phyloP scores from a whole-genome alignment of 2,888 invertebrate species.

The Calameuta pallipes region DNA sequence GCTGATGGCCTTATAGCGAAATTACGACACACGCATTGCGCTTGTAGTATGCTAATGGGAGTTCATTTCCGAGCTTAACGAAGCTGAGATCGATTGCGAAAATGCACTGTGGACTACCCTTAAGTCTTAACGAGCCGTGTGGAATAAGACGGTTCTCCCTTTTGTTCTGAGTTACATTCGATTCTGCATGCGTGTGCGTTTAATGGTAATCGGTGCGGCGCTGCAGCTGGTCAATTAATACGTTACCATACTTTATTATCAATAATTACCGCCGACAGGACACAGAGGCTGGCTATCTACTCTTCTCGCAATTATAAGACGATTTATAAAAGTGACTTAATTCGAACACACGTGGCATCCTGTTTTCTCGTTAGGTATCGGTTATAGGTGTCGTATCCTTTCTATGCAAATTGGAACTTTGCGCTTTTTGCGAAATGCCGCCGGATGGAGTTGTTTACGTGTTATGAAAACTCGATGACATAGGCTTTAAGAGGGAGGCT shows the following conservation, averaged over 20 bases:
- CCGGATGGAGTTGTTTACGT: slow-evolving; percentile 43
- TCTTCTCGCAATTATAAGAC: neutral
- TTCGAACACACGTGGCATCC: neutral
- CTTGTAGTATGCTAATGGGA: neutral
- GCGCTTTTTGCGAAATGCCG: neutral
- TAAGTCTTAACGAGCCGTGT: neutral
- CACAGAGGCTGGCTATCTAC: neutral
- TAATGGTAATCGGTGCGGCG: neutral
- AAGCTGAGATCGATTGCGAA: neutral
- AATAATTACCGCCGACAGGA: neutral
- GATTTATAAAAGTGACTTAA: neutral
- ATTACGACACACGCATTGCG: neutral
- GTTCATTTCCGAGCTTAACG: neutral
- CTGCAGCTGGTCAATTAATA: neutral
- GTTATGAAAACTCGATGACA: slow-evolving; percentile 44
- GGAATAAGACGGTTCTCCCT: neutral
- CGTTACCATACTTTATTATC: neutral
- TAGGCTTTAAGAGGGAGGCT: slow-evolving; percentile 38
- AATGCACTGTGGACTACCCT: neutral
- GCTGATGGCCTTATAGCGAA: neutral
- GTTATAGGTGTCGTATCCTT: slow-evolving; percentile 2
- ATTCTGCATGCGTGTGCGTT: neutral
- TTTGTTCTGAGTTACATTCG: neutral
- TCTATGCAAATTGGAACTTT: slow-evolving; percentile 7
- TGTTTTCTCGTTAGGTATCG: neutral